A percentile compares a stretch with the other conserved stretches of the same genome.
Conservation (phyloP, 1,140 invertebrate genomes). For the Panonychus citri region DNA sequence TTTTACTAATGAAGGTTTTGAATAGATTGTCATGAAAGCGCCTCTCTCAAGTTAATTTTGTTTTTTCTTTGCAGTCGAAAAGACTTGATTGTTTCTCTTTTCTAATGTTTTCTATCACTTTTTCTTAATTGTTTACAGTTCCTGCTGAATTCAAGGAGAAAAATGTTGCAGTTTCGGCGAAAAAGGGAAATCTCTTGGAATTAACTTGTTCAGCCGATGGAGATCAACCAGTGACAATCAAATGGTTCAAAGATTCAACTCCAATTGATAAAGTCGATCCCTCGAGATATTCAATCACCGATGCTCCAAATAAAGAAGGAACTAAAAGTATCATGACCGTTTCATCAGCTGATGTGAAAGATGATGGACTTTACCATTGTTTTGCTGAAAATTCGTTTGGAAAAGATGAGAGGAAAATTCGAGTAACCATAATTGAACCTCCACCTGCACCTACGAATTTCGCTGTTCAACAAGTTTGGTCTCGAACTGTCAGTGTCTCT, state of each 20-base stretch:
- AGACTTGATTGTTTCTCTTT: too few species aligned
- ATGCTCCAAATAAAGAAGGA: slow-evolving; percentile 12
- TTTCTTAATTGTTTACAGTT: slow-evolving; percentile 28
- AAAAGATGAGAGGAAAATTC: slow-evolving; percentile 66
- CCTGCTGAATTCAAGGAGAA: slow-evolving; percentile 83
- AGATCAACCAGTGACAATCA: slow-evolving; percentile 80
- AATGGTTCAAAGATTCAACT: slow-evolving; percentile 34
- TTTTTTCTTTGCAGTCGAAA: too few species aligned
- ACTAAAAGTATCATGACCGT: slow-evolving; percentile 40
- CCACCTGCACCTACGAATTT: slow-evolving; percentile 73
- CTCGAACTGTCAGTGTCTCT: slow-evolving; percentile 61
- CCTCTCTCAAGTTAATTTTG: too few species aligned
- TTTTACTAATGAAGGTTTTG: too few species aligned
- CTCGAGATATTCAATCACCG: slow-evolving; percentile 16
- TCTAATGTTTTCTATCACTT: too few species aligned
- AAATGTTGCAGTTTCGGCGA: slow-evolving; percentile 63
- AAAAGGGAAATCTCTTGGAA: slow-evolving; percentile 66
- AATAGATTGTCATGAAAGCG: too few species aligned
- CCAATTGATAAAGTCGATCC: slow-evolving; percentile 1
- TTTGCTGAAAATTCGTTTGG: slow-evolving; percentile 65
- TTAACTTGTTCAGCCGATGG: slow-evolving; percentile 85
- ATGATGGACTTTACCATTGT: slow-evolving; percentile 70
- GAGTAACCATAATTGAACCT: slow-evolving; percentile 74
- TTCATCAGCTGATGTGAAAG: slow-evolving; percentile 54
- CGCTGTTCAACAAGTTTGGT: slow-evolving; percentile 74